Conservation (phyloP, 1,140 invertebrate species). For the Heliconius melpomene region DNA sequence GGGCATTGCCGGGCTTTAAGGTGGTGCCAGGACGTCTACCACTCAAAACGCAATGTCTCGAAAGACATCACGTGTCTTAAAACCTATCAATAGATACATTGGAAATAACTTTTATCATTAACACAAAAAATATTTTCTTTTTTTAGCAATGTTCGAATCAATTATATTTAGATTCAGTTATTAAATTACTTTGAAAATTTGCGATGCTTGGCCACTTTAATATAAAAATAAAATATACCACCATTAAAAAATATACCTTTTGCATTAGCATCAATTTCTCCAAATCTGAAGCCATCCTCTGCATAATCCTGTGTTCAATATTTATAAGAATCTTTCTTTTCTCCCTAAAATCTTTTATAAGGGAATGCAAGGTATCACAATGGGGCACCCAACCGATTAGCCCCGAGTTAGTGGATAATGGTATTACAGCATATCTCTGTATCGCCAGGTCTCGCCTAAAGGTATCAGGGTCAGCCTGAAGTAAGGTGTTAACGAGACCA, state of each 20-base stretch:
- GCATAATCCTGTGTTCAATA: slow-evolving; percentile 99
- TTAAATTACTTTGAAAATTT: too few species aligned
- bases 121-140: background rate
- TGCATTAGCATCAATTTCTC: slow-evolving; percentile 98
- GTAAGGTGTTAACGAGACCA: slow-evolving; percentile 90
- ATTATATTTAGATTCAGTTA: too few species aligned
- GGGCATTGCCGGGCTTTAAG: too few species aligned
- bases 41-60: too few species aligned
- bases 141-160: background rate
- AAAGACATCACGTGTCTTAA: too few species aligned
- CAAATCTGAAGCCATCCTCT: slow-evolving; percentile 98
- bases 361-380: slow-evolving; percentile 90
- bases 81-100: background rate
- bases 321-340: slow-evolving; percentile 99
- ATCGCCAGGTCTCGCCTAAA: slow-evolving; percentile 85
- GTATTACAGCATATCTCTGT: slow-evolving; percentile 95
- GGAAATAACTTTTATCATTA: background rate
- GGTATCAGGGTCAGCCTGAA: slow-evolving; percentile 89
- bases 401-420: slow-evolving; percentile 98
- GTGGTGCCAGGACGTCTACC: too few species aligned
- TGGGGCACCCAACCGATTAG: slow-evolving; percentile 98
- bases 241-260: slow-evolving; percentile 82
- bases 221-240: background rate
- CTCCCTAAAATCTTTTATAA: slow-evolving; percentile 98
- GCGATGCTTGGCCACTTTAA: background rate